phyloP scores from a whole-genome alignment of 2,888 invertebrate species.

The Heteropelma amictum region DNA sequence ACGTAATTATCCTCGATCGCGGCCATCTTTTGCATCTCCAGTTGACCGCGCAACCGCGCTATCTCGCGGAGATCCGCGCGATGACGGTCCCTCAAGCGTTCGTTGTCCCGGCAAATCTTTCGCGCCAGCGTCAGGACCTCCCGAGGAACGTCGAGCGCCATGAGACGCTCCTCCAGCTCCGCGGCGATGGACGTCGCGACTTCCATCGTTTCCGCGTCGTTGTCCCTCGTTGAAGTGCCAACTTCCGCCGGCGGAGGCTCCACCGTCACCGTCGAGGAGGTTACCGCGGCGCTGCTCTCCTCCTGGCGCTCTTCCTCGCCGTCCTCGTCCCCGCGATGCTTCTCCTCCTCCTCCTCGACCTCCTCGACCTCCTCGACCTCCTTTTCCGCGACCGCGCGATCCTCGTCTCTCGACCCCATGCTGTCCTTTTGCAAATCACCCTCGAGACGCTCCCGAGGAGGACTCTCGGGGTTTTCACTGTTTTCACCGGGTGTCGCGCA shows the following conservation, averaged over 20 bases:
- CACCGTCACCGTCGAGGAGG: slow-evolving; percentile 72
- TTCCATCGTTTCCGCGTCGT: slow-evolving; percentile 62
- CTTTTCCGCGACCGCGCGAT: too few relatives aligned
- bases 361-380: too few relatives aligned
- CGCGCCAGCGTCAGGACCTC: slow-evolving; percentile 67
- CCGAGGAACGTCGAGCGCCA: slow-evolving; percentile 67
- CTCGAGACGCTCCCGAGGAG: slow-evolving; percentile 18
- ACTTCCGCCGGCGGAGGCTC: slow-evolving; percentile 64
- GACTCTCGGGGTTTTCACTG: neutral
- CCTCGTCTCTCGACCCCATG: neutral
- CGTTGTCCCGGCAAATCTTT: slow-evolving; percentile 62
- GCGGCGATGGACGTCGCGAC: slow-evolving; percentile 41
- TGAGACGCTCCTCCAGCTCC: slow-evolving; percentile 67
- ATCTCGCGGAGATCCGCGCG: slow-evolving; percentile 69
- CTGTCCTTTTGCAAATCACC: neutral
- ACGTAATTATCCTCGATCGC: slow-evolving; percentile 31
- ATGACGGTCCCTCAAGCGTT: slow-evolving; percentile 60
- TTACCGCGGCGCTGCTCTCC: slow-evolving; percentile 72
- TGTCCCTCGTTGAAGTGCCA: slow-evolving; percentile 66
- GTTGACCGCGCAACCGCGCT: slow-evolving; percentile 66
- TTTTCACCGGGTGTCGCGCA: slow-evolving; percentile 40
- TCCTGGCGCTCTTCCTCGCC: slow-evolving; percentile 54
- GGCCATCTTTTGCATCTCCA: slow-evolving; percentile 66
- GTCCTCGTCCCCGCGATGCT: too few relatives aligned
- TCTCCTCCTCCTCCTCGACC: too few relatives aligned